Base-by-base conservation (phyloP, 2,888 invertebrate species). In the Oligia latruncula region DNA sequence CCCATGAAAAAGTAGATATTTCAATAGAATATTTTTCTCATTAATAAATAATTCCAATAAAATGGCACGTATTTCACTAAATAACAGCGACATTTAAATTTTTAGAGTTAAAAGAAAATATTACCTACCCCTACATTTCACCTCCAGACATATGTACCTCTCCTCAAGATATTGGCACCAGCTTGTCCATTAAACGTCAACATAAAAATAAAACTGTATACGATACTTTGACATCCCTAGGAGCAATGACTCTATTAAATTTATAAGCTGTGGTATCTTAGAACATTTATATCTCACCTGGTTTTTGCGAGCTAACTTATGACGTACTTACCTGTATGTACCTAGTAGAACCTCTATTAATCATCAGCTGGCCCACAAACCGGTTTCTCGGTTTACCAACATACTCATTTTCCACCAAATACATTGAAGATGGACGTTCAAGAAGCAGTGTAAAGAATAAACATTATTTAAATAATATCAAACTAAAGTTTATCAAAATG, bases 401-500 rank as follows among this genome's bases (percentile, higher is more conserved):
- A 75, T 65, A 49, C 71, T 81, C 74, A 83, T 83, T 74, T 75
- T 66, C 64, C 65, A 46, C 73, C 43, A 84, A 77, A 80, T 64
- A 71, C n/a, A 80, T 78, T 65, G 72, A 65, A 79, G 78, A 78
- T 78, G 73, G 86, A 87, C 87, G 87, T 78, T 60, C 5, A 55
- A 78, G 35, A 78, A 55, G 58, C 58, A 40, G 73, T 84, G 60
- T 80, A 55, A 29, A 80, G 73, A 84, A 73, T 23, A 58, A 35
- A 43, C n/a, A 67, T 40, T 73, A 70, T 80, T 70, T 55, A 43
- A 74, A 66, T 76, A 78, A 72, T 58, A 55, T 43, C 60, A 60
- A 43, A 78, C 58, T 35, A 65, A 78, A 77, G 20, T 67, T 67
- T 49, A 35, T 71, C 73, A 88, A 71, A 62, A 91, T 91, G 89